A percentile compares a stretch with the other conserved stretches of the same genome.
Evolutionary conservation across 2,888 invertebrate genomes (phyloP).

Genomic region (Actias luna): DNA sequence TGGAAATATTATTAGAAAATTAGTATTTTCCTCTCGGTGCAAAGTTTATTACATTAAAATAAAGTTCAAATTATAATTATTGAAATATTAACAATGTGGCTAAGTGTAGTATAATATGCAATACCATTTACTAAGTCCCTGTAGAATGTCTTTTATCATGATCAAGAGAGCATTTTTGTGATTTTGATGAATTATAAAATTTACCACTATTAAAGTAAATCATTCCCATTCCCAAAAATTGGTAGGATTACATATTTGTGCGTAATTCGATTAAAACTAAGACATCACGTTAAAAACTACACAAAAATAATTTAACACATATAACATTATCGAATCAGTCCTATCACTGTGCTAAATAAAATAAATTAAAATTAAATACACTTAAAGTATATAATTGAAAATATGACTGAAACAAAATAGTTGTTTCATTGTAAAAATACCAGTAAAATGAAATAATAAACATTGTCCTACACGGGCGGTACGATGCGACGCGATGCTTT

Average conservation of each 20-base stretch:
- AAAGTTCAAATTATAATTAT: background rate
- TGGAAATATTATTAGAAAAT: too few species aligned
- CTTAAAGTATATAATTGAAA: too few species aligned
- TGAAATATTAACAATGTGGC: background rate
- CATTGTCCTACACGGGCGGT: background rate
- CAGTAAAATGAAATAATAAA: slow-evolving; percentile 10
- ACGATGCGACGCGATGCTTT: slow-evolving; percentile 13
- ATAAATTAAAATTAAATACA: slow-evolving; percentile 43
- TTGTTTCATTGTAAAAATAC: slow-evolving; percentile 8
- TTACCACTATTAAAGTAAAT: slow-evolving; percentile 6
- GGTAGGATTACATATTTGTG: slow-evolving; percentile 34
- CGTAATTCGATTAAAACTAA: slow-evolving; percentile 31
- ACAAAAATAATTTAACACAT: slow-evolving; percentile 44
- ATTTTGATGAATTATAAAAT: slow-evolving; percentile 14
- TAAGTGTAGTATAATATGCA: slow-evolving; percentile 13
- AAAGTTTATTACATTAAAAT: background rate
- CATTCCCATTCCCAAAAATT: slow-evolving; percentile 3
- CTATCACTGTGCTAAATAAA: slow-evolving; percentile 46
- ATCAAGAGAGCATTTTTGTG: slow-evolving; percentile 51
- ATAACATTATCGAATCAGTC: slow-evolving; percentile 55
- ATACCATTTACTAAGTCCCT: slow-evolving; percentile 41
- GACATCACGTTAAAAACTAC: slow-evolving; percentile 30
- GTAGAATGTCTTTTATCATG: slow-evolving; percentile 68
- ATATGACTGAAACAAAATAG: slow-evolving; percentile 23
- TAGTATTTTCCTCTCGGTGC: too few species aligned